Conservation (phyloP, 2,797 vertebrate species). For the Oreonectes daqikongensis region DNA sequence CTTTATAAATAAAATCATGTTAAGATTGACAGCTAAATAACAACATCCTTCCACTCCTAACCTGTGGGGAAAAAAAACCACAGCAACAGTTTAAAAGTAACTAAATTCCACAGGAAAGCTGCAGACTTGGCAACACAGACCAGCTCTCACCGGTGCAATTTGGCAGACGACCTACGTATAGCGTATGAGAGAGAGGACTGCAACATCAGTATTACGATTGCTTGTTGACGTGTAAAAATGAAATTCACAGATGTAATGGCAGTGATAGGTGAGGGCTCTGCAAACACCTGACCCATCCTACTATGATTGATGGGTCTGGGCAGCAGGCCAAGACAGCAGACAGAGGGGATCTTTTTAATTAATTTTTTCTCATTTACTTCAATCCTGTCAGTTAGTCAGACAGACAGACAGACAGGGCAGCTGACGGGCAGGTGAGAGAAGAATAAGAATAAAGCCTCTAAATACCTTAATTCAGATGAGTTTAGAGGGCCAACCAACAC, state of each 20-base stretch:
- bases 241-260: slow-evolving; percentile 38
- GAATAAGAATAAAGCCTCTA: background rate
- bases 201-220: background rate
- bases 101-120: too few relatives aligned
- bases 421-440: background rate
- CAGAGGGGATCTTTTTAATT: slow-evolving; percentile 60
- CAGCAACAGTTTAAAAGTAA: too few relatives aligned
- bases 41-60: too few relatives aligned
- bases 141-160: too few relatives aligned
- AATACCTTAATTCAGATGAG: slow-evolving; percentile 5
- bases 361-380: slow-evolving; percentile 67
- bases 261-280: slow-evolving; percentile 21
- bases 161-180: too few relatives aligned
- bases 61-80: too few relatives aligned
- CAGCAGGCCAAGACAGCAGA: slow-evolving; percentile 55
- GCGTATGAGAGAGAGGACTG: background rate
- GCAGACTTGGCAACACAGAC: too few relatives aligned
- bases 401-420: background rate
- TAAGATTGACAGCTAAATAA: too few relatives aligned
- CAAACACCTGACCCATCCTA: slow-evolving; percentile 35
- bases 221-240: background rate
- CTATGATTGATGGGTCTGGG: slow-evolving; percentile 62
- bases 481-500: background rate
- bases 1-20: too few relatives aligned
- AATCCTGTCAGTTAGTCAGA: slow-evolving; percentile 34